A percentile compares a stretch with the other conserved stretches of the same genome.
Conservation (phyloP, 2,797 vertebrate genomes). For the Muraenolepis orangiensis region DNA sequence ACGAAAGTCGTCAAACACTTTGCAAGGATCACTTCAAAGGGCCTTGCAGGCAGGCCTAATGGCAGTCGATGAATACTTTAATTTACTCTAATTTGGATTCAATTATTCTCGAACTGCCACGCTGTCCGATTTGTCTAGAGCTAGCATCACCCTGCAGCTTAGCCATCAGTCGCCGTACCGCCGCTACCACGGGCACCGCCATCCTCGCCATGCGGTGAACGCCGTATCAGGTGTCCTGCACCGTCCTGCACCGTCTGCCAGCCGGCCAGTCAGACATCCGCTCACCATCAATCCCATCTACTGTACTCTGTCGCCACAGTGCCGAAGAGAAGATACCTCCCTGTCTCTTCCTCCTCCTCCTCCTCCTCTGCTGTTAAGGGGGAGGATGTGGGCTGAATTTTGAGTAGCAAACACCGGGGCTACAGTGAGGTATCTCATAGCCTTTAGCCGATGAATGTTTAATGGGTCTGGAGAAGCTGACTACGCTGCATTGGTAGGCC, state of each 20-base stretch:
- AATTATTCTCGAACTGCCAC: slow-evolving; percentile 12
- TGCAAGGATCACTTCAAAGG: neutral
- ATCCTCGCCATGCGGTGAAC: neutral
- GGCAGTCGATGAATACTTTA: neutral
- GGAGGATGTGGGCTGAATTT: slow-evolving; percentile 26
- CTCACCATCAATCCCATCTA: slow-evolving; percentile 18
- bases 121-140: slow-evolving; percentile 14
- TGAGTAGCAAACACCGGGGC: slow-evolving; percentile 41
- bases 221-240: neutral
- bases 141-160: neutral
- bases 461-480: slow-evolving; percentile 67
- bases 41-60: neutral
- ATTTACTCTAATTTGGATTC: slow-evolving; percentile 11
- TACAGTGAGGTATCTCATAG: slow-evolving; percentile 63
- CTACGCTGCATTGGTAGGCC: slow-evolving; percentile 64
- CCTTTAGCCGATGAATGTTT: slow-evolving; percentile 71
- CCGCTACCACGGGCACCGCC: neutral
- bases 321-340: neutral
- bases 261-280: slow-evolving; percentile 7
- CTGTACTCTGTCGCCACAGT: neutral
- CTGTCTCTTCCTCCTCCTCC: neutral
- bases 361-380: slow-evolving; percentile 10
- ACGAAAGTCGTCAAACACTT: slow-evolving; percentile 10
- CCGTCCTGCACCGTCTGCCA: neutral
- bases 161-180: neutral